Conservation (phyloP, 2,888 invertebrate species). For the Lasioglossum calceatum region DNA sequence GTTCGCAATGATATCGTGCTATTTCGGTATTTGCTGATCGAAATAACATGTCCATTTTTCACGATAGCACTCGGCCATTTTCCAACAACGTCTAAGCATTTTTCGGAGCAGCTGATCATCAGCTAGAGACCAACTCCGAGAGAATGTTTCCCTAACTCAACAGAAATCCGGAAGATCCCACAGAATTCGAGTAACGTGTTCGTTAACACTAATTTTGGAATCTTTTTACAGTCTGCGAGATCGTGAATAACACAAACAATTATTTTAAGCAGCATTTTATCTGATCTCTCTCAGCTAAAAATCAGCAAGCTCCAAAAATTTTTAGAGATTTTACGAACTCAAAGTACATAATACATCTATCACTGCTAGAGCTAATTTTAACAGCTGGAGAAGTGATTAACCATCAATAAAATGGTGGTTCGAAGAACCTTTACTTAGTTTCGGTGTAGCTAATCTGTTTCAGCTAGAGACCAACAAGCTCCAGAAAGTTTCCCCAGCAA, state of each 20-base stretch:
- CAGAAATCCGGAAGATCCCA: not conserved
- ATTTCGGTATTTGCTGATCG: not conserved
- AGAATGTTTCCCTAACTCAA: not conserved
- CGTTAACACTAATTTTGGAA: not conserved
- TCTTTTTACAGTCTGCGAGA: not conserved
- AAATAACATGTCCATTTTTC: not conserved
- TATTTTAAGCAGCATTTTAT: not conserved
- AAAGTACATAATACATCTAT: not conserved
- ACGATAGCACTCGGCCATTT: not conserved
- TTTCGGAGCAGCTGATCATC: not conserved
- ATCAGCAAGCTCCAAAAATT: not conserved
- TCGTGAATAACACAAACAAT: not conserved
- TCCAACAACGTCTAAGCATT: not conserved
- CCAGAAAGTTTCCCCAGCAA: not conserved
- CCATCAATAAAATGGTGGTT: not conserved
- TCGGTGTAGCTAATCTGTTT: not conserved
- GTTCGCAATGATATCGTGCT: conserved; percentile 1
- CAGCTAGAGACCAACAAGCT: not conserved
- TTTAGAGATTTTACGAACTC: not conserved
- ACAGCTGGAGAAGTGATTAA: not conserved
- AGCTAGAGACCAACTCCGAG: not conserved
- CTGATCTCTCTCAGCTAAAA: not conserved
- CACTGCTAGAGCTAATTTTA: not conserved
- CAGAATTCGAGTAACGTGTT: not conserved
- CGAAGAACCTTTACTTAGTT: not conserved